Evolutionary conservation across 2,888 invertebrate genomes (phyloP).

Genomic region (Holacanthella duospinosa): DNA sequence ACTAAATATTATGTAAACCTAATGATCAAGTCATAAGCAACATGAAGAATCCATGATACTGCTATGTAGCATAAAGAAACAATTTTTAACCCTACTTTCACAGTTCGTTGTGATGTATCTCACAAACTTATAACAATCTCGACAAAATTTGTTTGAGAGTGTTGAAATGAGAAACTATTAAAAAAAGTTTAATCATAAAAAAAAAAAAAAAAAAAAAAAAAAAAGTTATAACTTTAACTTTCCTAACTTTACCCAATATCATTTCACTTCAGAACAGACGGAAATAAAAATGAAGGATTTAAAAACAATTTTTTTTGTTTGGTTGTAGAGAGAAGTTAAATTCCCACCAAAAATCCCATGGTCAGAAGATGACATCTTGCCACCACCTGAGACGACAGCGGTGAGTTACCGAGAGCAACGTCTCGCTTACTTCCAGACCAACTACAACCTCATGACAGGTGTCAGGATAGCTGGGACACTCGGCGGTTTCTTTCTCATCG

Average conservation of each 20-base stretch:
- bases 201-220: neutral
- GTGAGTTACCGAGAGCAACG: conserved; percentile 51
- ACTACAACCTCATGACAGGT: conserved; percentile 89
- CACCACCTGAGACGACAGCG: neutral
- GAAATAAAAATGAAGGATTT: no score
- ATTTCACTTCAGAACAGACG: neutral
- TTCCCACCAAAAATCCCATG: neutral
- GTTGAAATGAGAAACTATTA: no score
- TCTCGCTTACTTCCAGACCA: conserved; percentile 72
- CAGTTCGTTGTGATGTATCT: no score
- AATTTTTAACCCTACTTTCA: no score
- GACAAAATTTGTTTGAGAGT: no score
- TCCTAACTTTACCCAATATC: neutral
- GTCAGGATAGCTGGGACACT: conserved; percentile 82
- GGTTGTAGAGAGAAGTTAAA: no score
- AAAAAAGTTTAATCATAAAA: neutral
- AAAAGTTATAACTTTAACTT: neutral
- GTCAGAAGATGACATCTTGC: neutral
- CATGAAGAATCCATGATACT: no score
- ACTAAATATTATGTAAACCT: no score
- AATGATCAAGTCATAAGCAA: no score
- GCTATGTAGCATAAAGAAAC: no score
- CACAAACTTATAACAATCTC: no score
- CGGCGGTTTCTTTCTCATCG: conserved; percentile 80
- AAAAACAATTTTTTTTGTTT: neutral